These are phyloP conservation scores for Platysternon megacephalum DNA, from an alignment of 2,113 vertebrate species.

Conservation along the genomic window DNA sequence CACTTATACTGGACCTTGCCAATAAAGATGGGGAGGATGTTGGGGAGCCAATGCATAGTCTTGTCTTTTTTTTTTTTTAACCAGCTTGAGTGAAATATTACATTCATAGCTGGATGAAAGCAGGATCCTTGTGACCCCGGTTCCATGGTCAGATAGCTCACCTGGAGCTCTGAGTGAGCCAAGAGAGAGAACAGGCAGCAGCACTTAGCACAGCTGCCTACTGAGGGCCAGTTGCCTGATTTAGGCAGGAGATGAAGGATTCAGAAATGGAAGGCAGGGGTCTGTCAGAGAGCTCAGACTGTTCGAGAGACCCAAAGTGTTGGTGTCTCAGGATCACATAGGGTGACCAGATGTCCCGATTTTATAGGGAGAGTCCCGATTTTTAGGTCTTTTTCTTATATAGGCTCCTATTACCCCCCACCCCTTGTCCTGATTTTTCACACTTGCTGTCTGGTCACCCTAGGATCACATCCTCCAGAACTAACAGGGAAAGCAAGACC, in stretches of 20 bases:
- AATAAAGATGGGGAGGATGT: neutral
- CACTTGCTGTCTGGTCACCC: too few species aligned
- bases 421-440: too few species aligned
- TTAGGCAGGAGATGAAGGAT: neutral
- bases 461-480: neutral
- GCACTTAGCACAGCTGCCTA: neutral
- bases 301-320: neutral
- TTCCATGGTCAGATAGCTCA: neutral
- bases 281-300: neutral
- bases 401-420: too few species aligned
- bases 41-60: neutral
- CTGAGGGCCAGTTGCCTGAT: neutral
- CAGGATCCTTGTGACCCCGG: neutral
- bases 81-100: neutral
- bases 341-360: too few species aligned
- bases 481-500: neutral
- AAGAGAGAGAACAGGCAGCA: neutral
- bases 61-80: neutral
- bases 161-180: neutral
- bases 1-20: neutral
- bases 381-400: too few species aligned
- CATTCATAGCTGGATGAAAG: neutral
- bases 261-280: neutral
- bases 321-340: neutral
- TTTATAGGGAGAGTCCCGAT: too few species aligned